Percentiles rank a stretch among this genome's conserved stretches.
These are phyloP conservation scores for Dendrophyllia cribrosa DNA, from an alignment of 64 coral and sea anemone genomes.

Conservation along the genomic window DNA sequence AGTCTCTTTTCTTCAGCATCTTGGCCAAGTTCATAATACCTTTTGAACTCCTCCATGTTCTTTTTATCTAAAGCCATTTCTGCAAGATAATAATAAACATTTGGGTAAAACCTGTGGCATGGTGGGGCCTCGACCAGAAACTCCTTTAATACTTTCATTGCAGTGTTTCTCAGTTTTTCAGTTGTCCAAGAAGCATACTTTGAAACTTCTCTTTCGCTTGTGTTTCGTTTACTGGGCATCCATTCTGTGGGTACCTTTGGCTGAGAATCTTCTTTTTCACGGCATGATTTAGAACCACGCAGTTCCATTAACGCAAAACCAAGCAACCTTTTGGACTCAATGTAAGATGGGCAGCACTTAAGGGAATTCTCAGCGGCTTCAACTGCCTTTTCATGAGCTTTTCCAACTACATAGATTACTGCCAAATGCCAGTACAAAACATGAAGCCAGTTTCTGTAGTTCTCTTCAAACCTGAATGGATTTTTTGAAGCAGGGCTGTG, in stretches of 20 bases:
- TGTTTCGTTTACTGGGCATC: not conserved
- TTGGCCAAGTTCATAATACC: constrained; percentile 61
- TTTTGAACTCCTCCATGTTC: constrained; percentile 29
- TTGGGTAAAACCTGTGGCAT: constrained; percentile 90
- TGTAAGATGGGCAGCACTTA: constrained; percentile 56
- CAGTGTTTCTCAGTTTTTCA: constrained; percentile 3
- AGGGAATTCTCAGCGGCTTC: constrained; percentile 74
- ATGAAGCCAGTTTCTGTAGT: constrained; percentile 88
- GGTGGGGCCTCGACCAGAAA: constrained; percentile 74
- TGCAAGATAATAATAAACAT: constrained; percentile 82
- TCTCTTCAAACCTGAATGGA: constrained; percentile 42
- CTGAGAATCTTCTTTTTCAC: not conserved
- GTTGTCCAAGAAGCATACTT: constrained; percentile 36
- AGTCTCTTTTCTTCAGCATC: constrained; percentile 84
- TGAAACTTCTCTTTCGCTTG: not conserved
- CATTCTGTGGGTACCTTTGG: not conserved
- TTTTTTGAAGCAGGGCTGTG: constrained; percentile 24
- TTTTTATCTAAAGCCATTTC: not conserved
- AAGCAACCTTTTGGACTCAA: constrained; percentile 73
- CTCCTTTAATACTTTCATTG: constrained; percentile 38
- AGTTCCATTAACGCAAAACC: constrained; percentile 66
- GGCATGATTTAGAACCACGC: not conserved
- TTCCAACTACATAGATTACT: constrained; percentile 27
- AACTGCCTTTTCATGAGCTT: constrained; percentile 2
- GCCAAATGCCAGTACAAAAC: constrained; percentile 55